Percentiles rank a stretch among this genome's conserved stretches.
Evolutionary conservation across 2,888 invertebrate species (phyloP).

Genomic region (Andrena trimmerana): DNA sequence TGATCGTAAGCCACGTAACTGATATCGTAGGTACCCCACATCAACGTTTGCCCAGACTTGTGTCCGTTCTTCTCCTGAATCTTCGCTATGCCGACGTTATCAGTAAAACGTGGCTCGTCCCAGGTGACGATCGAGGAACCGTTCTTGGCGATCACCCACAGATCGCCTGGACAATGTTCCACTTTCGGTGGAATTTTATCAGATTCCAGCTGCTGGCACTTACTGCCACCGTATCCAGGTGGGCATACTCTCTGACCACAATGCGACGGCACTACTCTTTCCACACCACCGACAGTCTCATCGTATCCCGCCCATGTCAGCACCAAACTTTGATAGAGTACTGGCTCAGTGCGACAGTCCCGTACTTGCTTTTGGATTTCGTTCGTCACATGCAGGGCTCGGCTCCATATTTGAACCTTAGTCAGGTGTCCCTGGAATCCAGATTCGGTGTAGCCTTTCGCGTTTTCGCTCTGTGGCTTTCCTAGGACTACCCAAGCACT

Average conservation of each 20-base stretch:
- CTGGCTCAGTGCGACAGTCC: slow-evolving; percentile 96
- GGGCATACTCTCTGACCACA: slow-evolving; percentile 96
- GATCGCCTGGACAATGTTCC: slow-evolving; percentile 96
- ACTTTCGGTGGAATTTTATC: slow-evolving; percentile 95
- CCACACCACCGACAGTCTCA: slow-evolving; percentile 94
- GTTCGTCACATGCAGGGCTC: slow-evolving; percentile 95
- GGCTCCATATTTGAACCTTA: slow-evolving; percentile 97
- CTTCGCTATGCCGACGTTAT: slow-evolving; percentile 93
- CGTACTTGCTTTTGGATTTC: slow-evolving; percentile 97
- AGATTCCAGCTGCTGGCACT: slow-evolving; percentile 93
- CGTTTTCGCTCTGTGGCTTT: slow-evolving; percentile 89
- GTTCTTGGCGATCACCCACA: slow-evolving; percentile 97
- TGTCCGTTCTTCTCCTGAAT: slow-evolving; percentile 95
- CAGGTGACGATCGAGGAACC: slow-evolving; percentile 95
- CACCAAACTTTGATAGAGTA: slow-evolving; percentile 93
- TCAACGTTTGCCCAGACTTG: slow-evolving; percentile 93
- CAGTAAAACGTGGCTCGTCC: slow-evolving; percentile 96
- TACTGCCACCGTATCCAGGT: slow-evolving; percentile 93
- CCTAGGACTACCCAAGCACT: slow-evolving; percentile 97
- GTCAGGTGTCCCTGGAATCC: slow-evolving; percentile 98
- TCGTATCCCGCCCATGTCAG: slow-evolving; percentile 98
- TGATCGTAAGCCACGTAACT: slow-evolving; percentile 97
- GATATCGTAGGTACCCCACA: slow-evolving; percentile 97
- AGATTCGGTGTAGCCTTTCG: slow-evolving; percentile 93
- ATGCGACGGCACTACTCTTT: slow-evolving; percentile 95